phyloP scores from a whole-genome alignment of 2,113 vertebrate genomes.

The Neogobius melanostomus region DNA sequence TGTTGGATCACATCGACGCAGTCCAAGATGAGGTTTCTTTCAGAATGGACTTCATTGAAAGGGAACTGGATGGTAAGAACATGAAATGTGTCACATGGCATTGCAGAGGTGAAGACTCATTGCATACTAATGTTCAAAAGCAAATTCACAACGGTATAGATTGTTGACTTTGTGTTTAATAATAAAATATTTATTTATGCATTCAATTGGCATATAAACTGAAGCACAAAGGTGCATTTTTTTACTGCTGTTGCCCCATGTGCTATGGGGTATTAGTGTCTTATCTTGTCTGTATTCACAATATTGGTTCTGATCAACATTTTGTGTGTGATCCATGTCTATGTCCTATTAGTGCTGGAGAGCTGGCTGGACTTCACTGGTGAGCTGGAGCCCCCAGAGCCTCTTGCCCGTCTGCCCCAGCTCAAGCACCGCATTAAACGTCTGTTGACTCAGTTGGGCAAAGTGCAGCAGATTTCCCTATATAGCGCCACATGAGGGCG shows the following conservation, averaged over 20 bases:
- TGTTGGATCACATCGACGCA: slow-evolving; percentile 90
- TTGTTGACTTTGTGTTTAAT: no score
- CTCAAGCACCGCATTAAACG: slow-evolving; percentile 96
- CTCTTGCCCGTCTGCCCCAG: slow-evolving; percentile 90
- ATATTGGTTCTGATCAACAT: neutral
- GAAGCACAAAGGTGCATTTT: no score
- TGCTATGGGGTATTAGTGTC: neutral
- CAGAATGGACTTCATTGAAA: slow-evolving; percentile 97
- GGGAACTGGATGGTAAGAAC: slow-evolving; percentile 88
- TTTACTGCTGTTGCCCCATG: no score
- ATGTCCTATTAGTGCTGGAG: slow-evolving; percentile 82
- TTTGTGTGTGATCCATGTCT: neutral
- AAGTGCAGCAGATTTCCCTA: slow-evolving; percentile 90
- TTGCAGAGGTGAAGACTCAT: neutral
- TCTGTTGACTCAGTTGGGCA: slow-evolving; percentile 88
- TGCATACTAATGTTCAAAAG: no score
- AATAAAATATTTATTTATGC: no score
- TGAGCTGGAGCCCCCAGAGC: slow-evolving; percentile 94
- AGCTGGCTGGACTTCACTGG: slow-evolving; percentile 97
- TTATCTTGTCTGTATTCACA: neutral
- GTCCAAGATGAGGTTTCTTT: slow-evolving; percentile 93
- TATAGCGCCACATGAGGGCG: slow-evolving; percentile 82
- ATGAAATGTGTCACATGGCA: neutral
- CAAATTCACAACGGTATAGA: no score
- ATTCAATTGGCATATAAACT: no score